Base-by-base conservation (phyloP, 1,140 invertebrate species). In the Luehdorfia chinensis region DNA sequence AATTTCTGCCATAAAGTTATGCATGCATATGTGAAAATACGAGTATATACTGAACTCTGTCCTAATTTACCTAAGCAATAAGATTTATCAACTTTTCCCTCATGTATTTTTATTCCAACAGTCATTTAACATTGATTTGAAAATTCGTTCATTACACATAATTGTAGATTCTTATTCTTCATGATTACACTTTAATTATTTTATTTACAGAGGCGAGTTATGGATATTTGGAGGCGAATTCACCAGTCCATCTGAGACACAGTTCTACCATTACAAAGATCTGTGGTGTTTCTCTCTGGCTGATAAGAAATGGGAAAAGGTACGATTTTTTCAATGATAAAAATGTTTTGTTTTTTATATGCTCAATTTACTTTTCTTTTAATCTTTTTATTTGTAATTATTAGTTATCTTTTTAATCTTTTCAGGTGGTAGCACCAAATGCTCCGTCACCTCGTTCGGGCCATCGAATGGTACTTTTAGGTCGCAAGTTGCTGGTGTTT, bases 191-290 rank as follows among this genome's bases (percentile, higher is more conserved):
- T n/a, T n/a, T n/a, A n/a, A n/a, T 43, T 18, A 19, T 28, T 52
- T 50, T 66, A 50, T 30, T 63, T 66, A 55, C 0, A 91, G 90
- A 75, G 94, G 94, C 13, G 91, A 94, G 66, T 63, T 94, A 1
- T 95, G 96, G 90, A 68, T 98, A 23, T 98, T 98, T 90, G 96
- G 96, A 12, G 97, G 97, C 3, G 97, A 98, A 88, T 98, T 95
- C 87, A 92, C 94, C 0, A 97, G 94, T 79, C 93, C 94, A 1
- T 93, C 93, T 0, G 95, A 97, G 69, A 93, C 94, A 18, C 96
- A 98, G 76, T 98, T 97, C 81, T 94, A 97, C 81, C 97, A 98
- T 75, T 98, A 97, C 71, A 93, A 92, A 79, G 96, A 98, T 78
- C 87, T 98, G 0, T 98, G 96, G 96, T 90, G 95, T 11, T 96